Conservation (phyloP, 2,113 vertebrate species). For the Anthoscopus minutus region DNA sequence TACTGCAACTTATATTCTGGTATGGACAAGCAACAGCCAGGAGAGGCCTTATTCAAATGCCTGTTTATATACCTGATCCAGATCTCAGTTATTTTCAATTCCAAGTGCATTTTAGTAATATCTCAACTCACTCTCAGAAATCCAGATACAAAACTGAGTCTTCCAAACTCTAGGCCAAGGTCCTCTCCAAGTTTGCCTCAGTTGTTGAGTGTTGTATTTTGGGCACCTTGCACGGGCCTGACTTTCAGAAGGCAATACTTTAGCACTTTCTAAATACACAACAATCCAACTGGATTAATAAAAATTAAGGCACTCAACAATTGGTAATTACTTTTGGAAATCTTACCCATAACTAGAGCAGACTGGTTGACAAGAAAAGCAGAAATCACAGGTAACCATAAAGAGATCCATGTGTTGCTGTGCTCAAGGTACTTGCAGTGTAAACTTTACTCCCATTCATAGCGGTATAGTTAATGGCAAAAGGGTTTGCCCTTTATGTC, state of each 20-base stretch:
- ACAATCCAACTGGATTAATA: not conserved
- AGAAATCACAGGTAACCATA: not conserved
- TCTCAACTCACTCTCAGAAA: not conserved
- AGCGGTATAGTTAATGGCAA: constrained; percentile 18
- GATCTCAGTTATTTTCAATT: not conserved
- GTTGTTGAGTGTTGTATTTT: not conserved
- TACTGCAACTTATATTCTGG: not conserved
- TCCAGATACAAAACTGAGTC: not conserved
- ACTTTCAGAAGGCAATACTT: not conserved
- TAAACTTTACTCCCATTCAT: constrained; percentile 34
- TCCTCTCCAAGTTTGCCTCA: not conserved
- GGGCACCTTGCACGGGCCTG: not conserved
- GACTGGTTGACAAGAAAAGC: not conserved
- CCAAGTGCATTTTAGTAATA: not conserved
- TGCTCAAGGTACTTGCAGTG: not conserved
- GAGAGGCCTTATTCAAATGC: not conserved
- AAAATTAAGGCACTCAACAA: constrained; percentile 33
- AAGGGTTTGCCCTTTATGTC: constrained; percentile 21
- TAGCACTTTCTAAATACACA: not conserved
- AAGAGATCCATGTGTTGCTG: not conserved
- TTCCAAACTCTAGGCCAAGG: not conserved
- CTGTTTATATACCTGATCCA: not conserved
- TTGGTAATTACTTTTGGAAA: not conserved
- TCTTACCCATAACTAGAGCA: not conserved
- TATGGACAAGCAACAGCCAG: not conserved